Evolutionary conservation across 2,888 invertebrate species (phyloP).

Genomic region (Epinotia nisella): DNA sequence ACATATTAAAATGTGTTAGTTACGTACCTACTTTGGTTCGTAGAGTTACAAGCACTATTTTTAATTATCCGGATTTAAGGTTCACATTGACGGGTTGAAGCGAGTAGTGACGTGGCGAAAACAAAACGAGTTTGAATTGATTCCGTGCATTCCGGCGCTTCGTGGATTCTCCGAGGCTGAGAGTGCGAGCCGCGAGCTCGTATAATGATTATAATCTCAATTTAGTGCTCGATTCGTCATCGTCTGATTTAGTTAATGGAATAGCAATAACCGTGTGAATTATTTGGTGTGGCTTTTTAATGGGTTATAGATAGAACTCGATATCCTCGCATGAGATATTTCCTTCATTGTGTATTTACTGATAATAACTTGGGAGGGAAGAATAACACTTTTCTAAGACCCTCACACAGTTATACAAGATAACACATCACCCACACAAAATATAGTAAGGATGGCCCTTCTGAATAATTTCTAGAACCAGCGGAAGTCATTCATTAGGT

Average conservation of each 20-base stretch:
- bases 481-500: too few species aligned
- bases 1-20: too few species aligned
- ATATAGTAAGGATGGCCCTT: too few species aligned
- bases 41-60: background rate
- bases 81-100: slow-evolving; percentile 54
- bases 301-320: background rate
- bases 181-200: slow-evolving; percentile 75
- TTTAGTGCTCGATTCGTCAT: slow-evolving; percentile 82
- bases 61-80: background rate
- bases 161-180: slow-evolving; percentile 72
- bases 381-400: too few species aligned
- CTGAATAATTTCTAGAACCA: too few species aligned
- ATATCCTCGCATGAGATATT: background rate
- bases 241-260: slow-evolving; percentile 82
- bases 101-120: slow-evolving; percentile 83
- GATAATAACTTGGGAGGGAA: too few species aligned
- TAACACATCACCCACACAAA: too few species aligned
- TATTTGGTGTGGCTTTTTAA: slow-evolving; percentile 61
- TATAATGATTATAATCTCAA: slow-evolving; percentile 82
- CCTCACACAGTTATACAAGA: too few species aligned
- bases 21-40: background rate
- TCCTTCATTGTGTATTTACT: background rate
- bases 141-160: slow-evolving; percentile 80
- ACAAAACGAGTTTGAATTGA: slow-evolving; percentile 81
- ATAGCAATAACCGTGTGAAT: slow-evolving; percentile 80